Conservation (phyloP, 1,140 invertebrate genomes). For the Microplitis mediator region DNA sequence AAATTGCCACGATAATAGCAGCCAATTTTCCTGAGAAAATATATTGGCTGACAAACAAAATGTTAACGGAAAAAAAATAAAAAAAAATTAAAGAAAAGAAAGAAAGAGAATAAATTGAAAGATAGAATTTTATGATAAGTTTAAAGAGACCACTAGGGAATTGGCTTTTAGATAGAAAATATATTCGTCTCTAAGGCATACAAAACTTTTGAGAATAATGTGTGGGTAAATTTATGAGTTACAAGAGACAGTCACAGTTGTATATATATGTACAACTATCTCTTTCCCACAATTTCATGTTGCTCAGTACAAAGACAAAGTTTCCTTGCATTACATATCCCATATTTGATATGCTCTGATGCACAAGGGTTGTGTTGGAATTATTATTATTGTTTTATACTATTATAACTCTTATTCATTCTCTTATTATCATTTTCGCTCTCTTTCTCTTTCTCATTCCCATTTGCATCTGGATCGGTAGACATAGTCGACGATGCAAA, state of each 20-base stretch:
- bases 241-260: not conserved
- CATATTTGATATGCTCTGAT: not conserved
- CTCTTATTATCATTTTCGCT: no score
- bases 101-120: constrained; percentile 6
- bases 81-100: constrained; percentile 7
- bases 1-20: no score
- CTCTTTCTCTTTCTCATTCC: no score
- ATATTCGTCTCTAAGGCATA: constrained; percentile 20
- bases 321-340: not conserved
- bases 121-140: constrained; percentile 18
- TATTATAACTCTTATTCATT: not conserved
- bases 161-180: constrained; percentile 20
- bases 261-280: not conserved
- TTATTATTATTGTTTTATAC: constrained; percentile 1
- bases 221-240: constrained; percentile 29
- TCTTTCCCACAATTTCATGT: not conserved
- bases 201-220: constrained; percentile 15
- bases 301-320: not conserved
- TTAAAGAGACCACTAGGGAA: constrained; percentile 18
- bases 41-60: not conserved
- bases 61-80: not conserved
- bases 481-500: constrained; percentile 11
- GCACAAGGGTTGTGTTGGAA: not conserved
- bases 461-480: not conserved
- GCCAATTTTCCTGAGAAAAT: no score